Percentiles rank a stretch among this genome's conserved stretches.
These are phyloP conservation scores for Notiomystis cincta DNA, from an alignment of 2,113 vertebrate genomes.

Conservation along the genomic window DNA sequence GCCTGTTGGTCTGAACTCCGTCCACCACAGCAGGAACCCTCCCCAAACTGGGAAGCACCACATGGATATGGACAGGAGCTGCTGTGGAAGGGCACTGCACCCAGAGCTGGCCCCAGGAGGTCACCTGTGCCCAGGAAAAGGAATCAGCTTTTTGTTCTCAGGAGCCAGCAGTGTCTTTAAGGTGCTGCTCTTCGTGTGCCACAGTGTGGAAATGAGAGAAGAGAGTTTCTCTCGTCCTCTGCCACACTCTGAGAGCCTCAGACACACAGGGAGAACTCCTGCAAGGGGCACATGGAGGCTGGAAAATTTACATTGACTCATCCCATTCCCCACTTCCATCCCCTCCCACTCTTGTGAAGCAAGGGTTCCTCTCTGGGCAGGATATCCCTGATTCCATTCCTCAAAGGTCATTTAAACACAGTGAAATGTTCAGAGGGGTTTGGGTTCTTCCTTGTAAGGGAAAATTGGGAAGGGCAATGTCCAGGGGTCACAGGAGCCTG, in stretches of 20 bases:
- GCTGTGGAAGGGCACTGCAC: neutral
- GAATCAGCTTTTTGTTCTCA: neutral
- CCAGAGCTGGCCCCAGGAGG: neutral
- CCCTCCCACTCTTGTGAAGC: neutral
- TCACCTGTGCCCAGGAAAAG: neutral
- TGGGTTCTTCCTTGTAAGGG: neutral
- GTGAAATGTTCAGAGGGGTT: neutral
- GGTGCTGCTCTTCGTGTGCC: accelerated
- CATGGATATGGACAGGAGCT: neutral
- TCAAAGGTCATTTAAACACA: neutral
- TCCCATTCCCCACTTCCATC: neutral
- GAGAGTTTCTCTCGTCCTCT: neutral
- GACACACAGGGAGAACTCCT: neutral
- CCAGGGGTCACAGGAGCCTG: neutral
- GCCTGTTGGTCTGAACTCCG: neutral
- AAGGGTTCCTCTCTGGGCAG: neutral
- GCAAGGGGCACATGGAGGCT: neutral
- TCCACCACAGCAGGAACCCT: neutral
- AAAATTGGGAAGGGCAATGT: neutral
- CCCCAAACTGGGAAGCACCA: neutral
- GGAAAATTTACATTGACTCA: neutral
- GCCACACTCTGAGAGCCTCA: neutral
- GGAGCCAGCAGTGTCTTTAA: neutral
- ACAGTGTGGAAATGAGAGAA: neutral
- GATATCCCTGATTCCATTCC: neutral